Base-by-base conservation (phyloP, 2,888 invertebrate genomes). In the Zonitis immaculata region DNA sequence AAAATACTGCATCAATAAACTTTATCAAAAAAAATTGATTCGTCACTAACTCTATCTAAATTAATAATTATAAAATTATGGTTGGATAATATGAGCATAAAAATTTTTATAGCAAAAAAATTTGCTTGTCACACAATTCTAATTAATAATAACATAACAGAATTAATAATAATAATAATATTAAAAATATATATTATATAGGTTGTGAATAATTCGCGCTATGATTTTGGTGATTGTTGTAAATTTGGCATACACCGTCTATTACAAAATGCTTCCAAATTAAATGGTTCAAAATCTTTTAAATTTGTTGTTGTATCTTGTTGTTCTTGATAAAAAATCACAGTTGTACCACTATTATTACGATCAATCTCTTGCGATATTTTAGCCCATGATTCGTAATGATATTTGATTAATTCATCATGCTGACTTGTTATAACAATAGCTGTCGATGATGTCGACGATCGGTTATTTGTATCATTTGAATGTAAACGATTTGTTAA, bases 401-500 rank as follows among this genome's bases (percentile, higher is more conserved):
- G 87, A 69, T 87, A 91, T 70, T 84, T 86, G 63, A 90, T 88
- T 67, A 90, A 78, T 73, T 89, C 89, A 69, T 89, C 89, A 64
- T 90, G 89, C 62, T 86, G 86, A 42, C 79, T 61, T 52, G 65
- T 62, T 35, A 35, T 16, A 16, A 32, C 14, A 14, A 14, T 3
- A 6, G 62, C 61, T 12, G 66, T 63, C 54, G 62, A 66, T 32
- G 64, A 64, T 60, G 57, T 48, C 6, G 67, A 61, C 20, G 64
- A 64, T 56, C 68, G 62, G 25, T 72, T 64, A 48, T 67, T 66
- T 42, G 71, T 52, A 54, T 71, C 71, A 35, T 65, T 64, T 52
- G 72, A 69, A 16, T 35, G 16, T 9, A 9, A 1, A 5, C 35
- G 35, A 18, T 35, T 35, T 18, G 14, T 9, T 14, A 18, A 35